Percentiles rank a stretch among this genome's conserved stretches.
These are phyloP conservation scores for Leucozona laternaria DNA, from an alignment of 2,888 invertebrate species.

Conservation along the genomic window DNA sequence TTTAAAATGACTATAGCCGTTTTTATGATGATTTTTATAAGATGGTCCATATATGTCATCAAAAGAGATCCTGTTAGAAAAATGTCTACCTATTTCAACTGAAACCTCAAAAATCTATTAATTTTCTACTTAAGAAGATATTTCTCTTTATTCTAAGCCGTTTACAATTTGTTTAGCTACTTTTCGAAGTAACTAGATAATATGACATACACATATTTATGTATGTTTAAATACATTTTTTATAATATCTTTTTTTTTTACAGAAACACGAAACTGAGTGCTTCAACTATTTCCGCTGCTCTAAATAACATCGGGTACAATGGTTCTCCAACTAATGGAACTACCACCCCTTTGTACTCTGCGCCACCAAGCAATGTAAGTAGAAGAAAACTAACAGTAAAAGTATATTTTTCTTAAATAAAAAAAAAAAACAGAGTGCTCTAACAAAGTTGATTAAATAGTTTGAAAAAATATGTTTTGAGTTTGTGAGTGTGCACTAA, in stretches of 20 bases:
- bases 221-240: constrained; percentile 26
- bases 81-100: too few relatives aligned
- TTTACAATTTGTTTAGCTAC: constrained; percentile 27
- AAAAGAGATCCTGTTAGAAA: too few relatives aligned
- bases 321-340: constrained; percentile 82
- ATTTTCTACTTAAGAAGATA: too few relatives aligned
- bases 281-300: constrained; percentile 90
- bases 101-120: too few relatives aligned
- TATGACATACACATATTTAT: background rate
- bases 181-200: background rate
- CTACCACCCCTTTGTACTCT: constrained; percentile 78
- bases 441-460: constrained; percentile 62
- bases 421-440: constrained; percentile 50
- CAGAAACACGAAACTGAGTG: constrained; percentile 89
- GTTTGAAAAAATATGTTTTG: background rate
- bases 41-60: too few relatives aligned
- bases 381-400: constrained; percentile 57
- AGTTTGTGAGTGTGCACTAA: constrained; percentile 37
- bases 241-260: constrained; percentile 71
- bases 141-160: too few relatives aligned
- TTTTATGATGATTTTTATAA: too few relatives aligned
- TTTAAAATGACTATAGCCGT: too few relatives aligned
- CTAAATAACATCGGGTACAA: constrained; percentile 85
- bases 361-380: constrained; percentile 81
- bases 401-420: too few relatives aligned